These are phyloP conservation scores for Brevimyrus niger DNA, from an alignment of 2,113 vertebrate species.

Conservation along the genomic window DNA sequence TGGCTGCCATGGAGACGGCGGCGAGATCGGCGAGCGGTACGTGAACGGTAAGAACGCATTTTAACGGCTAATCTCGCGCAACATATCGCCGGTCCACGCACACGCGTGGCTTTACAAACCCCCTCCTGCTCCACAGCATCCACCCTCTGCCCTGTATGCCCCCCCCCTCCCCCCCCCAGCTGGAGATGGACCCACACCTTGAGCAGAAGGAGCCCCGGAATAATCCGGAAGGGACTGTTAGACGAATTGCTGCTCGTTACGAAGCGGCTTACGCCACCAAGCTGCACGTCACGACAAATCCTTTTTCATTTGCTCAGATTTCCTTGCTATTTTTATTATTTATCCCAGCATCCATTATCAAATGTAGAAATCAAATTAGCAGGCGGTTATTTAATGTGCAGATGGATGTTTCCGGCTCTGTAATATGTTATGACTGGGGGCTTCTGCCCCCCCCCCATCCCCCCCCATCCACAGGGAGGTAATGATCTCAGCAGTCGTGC, in stretches of 20 bases:
- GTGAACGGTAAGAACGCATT: constrained; percentile 30
- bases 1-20: constrained; percentile 77
- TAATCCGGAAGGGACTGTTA: constrained; percentile 76
- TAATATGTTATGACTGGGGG: constrained; percentile 56
- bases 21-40: constrained; percentile 32
- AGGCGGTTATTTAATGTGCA: constrained; percentile 88
- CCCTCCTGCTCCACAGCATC: not conserved
- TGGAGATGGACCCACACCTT: constrained; percentile 55
- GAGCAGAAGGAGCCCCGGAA: constrained; percentile 31
- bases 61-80: not conserved
- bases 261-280: constrained; percentile 88
- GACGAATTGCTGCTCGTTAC: constrained; percentile 99
- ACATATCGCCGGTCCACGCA: not conserved
- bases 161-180: not conserved
- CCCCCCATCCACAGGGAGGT: not conserved
- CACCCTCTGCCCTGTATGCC: not conserved
- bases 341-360: constrained; percentile 98
- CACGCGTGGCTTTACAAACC: not conserved
- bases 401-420: constrained; percentile 80
- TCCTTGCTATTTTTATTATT: constrained; percentile 98
- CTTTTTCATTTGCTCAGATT: constrained; percentile 99
- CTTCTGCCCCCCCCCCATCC: not conserved
- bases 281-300: constrained; percentile 96
- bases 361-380: constrained; percentile 97
- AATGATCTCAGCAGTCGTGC: not conserved